phyloP scores from a whole-genome alignment of 2,888 invertebrate species.

The Phalera bucephala region DNA sequence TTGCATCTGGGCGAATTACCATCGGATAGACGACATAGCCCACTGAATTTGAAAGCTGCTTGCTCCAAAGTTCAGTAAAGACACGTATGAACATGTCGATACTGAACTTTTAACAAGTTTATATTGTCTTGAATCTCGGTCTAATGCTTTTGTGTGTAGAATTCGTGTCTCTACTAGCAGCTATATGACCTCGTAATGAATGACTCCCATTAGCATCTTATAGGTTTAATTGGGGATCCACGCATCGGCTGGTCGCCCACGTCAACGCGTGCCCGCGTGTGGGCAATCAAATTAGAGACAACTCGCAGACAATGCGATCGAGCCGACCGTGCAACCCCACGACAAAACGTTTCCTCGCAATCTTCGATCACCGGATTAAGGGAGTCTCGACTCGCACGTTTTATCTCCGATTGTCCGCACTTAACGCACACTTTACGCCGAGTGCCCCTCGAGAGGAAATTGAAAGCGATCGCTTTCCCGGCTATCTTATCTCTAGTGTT shows the following conservation, averaged over 20 bases:
- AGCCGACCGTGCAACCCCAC: slow-evolving; percentile 74
- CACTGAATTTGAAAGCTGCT: too few relatives aligned
- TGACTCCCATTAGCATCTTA: slow-evolving; percentile 68
- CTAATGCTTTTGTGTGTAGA: slow-evolving; percentile 48
- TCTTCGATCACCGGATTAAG: slow-evolving; percentile 83
- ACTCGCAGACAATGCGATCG: slow-evolving; percentile 68
- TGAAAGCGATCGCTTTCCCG: slow-evolving; percentile 81
- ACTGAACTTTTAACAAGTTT: slow-evolving; percentile 52
- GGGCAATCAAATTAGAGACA: slow-evolving; percentile 76
- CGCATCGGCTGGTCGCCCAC: slow-evolving; percentile 61
- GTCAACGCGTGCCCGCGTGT: slow-evolving; percentile 59
- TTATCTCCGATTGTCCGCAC: slow-evolving; percentile 83
- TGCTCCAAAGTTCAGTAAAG: too few relatives aligned
- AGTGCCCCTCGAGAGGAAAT: slow-evolving; percentile 82
- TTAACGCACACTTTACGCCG: slow-evolving; percentile 81
- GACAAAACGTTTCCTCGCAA: slow-evolving; percentile 83
- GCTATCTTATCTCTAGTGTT: slow-evolving; percentile 80
- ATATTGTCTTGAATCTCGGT: neutral
- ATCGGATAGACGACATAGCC: too few relatives aligned
- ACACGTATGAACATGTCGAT: slow-evolving; percentile 60
- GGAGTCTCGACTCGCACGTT: slow-evolving; percentile 81
- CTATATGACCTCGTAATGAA: slow-evolving; percentile 63
- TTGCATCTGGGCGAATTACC: slow-evolving; percentile 59
- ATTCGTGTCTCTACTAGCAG: slow-evolving; percentile 42
- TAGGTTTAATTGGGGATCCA: slow-evolving; percentile 74